Conservation (phyloP, 2,888 invertebrate species). For the Diplazon laetatorius region DNA sequence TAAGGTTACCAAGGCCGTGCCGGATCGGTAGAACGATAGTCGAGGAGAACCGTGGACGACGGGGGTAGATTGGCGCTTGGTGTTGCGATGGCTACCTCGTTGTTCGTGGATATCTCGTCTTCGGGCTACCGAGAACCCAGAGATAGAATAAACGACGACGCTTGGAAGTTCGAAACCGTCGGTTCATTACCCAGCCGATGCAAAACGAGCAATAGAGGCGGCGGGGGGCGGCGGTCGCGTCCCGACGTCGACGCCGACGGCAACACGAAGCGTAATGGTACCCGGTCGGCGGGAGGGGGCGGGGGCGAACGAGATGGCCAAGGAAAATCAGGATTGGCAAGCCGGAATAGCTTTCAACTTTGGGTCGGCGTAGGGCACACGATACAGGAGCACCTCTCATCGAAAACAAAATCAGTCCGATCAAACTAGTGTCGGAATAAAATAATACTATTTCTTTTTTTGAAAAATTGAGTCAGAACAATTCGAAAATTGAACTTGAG, state of each 20-base stretch:
- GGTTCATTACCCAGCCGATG: constrained; percentile 62
- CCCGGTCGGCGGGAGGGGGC: background rate
- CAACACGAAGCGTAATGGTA: constrained; percentile 1
- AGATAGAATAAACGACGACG: constrained; percentile 38
- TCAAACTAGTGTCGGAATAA: constrained; percentile 5
- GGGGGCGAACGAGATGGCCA: constrained; percentile 1
- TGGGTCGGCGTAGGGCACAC: background rate
- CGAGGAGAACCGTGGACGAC: constrained; percentile 19
- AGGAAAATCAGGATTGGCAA: constrained; percentile 11
- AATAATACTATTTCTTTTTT: background rate
- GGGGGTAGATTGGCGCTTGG: constrained; percentile 19
- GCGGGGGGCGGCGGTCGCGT: constrained; percentile 25
- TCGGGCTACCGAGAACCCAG: constrained; percentile 1
- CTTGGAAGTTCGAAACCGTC: constrained; percentile 65
- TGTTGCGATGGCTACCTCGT: constrained; percentile 12
- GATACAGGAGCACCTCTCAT: background rate
- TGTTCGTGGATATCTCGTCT: constrained; percentile 18
- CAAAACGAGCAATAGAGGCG: constrained; percentile 23
- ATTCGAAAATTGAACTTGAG: too few species aligned
- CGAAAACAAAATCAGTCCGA: background rate
- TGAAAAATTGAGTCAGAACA: too few species aligned
- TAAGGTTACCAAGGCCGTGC: constrained; percentile 62
- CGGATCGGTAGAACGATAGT: constrained; percentile 40
- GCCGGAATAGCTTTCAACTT: constrained; percentile 7
- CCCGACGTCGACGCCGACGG: constrained; percentile 38